Conservation (phyloP, 2,113 vertebrate genomes). For the Trematomus loennbergii region DNA sequence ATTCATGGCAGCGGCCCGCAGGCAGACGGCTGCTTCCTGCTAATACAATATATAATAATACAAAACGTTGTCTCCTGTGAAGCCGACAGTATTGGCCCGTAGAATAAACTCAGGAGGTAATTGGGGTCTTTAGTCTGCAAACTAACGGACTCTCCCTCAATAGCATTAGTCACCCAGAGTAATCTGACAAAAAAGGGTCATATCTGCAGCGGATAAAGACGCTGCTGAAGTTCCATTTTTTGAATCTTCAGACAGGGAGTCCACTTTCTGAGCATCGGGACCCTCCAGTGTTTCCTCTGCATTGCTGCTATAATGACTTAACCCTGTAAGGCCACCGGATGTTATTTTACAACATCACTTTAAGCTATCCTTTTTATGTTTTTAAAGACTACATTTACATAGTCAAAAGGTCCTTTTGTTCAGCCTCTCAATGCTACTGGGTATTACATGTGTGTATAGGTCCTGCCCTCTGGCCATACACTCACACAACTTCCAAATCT, state of each 20-base stretch:
- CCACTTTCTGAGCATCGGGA: neutral
- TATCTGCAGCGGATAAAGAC: conserved; percentile 16
- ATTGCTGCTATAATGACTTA: neutral
- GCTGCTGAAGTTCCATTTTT: neutral
- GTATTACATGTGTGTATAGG: too few species aligned
- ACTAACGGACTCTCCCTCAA: conserved; percentile 21
- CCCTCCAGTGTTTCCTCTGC: neutral
- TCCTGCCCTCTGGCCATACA: too few species aligned
- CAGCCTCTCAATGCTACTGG: too few species aligned
- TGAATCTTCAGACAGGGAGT: conserved; percentile 14
- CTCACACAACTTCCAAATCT: too few species aligned
- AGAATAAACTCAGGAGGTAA: conserved; percentile 59
- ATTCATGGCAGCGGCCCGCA: conserved; percentile 49
- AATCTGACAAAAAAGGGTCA: conserved; percentile 52
- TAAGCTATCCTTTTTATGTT: too few species aligned
- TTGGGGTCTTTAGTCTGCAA: conserved; percentile 66
- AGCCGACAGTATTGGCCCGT: conserved; percentile 37
- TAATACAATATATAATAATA: conserved; percentile 10
- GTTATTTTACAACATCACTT: too few species aligned
- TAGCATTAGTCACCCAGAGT: conserved; percentile 36
- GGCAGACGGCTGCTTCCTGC: conserved; percentile 62
- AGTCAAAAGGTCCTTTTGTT: too few species aligned
- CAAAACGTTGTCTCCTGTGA: conserved; percentile 49
- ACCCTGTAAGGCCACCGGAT: too few species aligned
- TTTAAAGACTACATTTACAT: too few species aligned